These are phyloP conservation scores for Tylochromis polylepis DNA, from an alignment of 2,113 vertebrate species.

Conservation along the genomic window DNA sequence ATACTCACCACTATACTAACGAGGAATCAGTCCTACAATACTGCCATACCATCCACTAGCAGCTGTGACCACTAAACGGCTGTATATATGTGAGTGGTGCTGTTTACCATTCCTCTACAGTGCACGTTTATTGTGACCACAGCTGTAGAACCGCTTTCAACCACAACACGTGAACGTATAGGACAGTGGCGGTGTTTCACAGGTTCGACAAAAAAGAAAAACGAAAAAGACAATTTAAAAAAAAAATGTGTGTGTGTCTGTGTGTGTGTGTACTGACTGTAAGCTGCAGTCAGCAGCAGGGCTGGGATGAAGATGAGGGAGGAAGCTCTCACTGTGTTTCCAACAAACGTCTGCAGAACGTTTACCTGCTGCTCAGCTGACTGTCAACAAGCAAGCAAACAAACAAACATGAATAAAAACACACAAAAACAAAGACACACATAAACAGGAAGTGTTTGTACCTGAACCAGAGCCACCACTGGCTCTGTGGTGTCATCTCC, in stretches of 20 bases:
- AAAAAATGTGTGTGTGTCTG: not conserved
- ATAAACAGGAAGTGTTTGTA: not conserved
- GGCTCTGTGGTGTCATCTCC: not conserved
- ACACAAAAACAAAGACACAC: not conserved
- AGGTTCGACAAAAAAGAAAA: not conserved
- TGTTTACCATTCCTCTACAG: not conserved
- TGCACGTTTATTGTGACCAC: not conserved
- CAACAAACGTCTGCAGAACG: slow-evolving; percentile 2
- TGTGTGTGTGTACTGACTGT: slow-evolving; percentile 23
- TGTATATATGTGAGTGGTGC: not conserved
- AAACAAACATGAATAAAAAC: not conserved
- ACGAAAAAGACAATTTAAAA: not conserved
- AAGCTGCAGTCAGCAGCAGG: slow-evolving; percentile 3
- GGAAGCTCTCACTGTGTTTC: slow-evolving; percentile 34
- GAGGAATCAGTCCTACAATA: too few relatives aligned
- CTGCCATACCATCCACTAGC: not conserved
- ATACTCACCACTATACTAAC: too few relatives aligned
- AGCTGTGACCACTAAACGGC: not conserved
- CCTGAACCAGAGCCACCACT: slow-evolving; percentile 26
- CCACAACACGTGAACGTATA: not conserved
- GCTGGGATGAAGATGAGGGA: slow-evolving; percentile 45
- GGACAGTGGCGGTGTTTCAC: not conserved
- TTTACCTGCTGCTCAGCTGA: not conserved
- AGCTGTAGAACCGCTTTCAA: not conserved
- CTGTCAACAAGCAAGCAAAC: slow-evolving; percentile 19